Percentiles rank a stretch among this genome's conserved stretches.
Conservation (phyloP, 1,140 invertebrate genomes). For the Aphaenogaster ashmeadi region DNA sequence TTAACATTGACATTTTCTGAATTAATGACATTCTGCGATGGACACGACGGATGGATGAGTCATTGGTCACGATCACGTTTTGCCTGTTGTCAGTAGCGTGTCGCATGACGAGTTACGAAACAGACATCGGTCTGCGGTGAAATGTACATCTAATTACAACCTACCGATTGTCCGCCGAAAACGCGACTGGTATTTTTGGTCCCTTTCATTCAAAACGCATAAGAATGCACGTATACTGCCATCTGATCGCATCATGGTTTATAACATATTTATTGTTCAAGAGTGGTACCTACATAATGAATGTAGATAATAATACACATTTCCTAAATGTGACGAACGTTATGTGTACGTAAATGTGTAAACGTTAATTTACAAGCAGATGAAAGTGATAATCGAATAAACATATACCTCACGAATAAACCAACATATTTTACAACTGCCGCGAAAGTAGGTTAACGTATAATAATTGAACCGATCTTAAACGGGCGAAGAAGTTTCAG, state of each 20-base stretch:
- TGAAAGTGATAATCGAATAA: neutral
- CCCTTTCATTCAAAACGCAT: conserved; percentile 55
- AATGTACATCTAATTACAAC: conserved; percentile 52
- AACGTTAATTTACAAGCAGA: conserved; percentile 1
- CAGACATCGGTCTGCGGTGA: conserved; percentile 23
- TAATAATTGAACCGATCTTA: conserved; percentile 67
- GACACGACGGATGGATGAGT: conserved; percentile 68
- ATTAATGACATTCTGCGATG: conserved; percentile 52
- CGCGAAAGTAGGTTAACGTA: conserved; percentile 67
- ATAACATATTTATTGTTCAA: neutral
- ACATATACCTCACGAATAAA: neutral
- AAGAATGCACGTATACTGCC: conserved; percentile 60
- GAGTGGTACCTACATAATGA: neutral
- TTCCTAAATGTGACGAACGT: neutral
- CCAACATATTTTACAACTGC: conserved; percentile 37
- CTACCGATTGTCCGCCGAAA: conserved; percentile 30
- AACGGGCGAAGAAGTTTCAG: conserved; percentile 52
- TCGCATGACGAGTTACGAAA: conserved; percentile 42
- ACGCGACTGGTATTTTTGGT: conserved; percentile 4
- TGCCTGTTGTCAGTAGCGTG: conserved; percentile 19
- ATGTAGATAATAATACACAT: neutral
- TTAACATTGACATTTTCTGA: conserved; percentile 44
- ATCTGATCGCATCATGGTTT: conserved; percentile 54
- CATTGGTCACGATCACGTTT: conserved; percentile 57
- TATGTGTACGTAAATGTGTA: no score